Percentiles rank a stretch among this genome's conserved stretches.
These are phyloP conservation scores for Sturnus vulgaris DNA, from an alignment of 2,113 vertebrate species.

Conservation along the genomic window DNA sequence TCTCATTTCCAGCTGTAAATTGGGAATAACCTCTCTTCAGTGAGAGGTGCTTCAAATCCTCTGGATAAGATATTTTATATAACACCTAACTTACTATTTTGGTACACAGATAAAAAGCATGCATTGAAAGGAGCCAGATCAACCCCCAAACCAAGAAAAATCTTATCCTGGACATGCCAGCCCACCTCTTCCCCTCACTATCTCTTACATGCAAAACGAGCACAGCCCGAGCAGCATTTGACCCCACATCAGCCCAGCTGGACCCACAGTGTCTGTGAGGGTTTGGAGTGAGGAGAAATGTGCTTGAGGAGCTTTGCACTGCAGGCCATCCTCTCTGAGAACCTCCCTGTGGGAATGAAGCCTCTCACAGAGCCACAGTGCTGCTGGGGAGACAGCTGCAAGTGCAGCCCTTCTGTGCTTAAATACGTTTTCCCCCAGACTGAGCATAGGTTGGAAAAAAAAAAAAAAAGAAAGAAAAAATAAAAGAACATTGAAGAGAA, in stretches of 20 bases:
- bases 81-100: not conserved
- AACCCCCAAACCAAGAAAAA: not conserved
- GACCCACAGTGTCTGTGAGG: rapidly evolving
- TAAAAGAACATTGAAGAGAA: not conserved
- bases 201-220: rapidly evolving
- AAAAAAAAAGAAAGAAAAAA: not conserved
- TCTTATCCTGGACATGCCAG: not conserved
- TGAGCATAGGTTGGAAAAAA: not conserved
- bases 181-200: not conserved
- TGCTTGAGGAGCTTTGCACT: not conserved
- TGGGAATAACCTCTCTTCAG: not conserved
- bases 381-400: not conserved
- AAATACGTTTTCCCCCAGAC: conserved; percentile 18
- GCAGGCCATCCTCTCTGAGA: not conserved
- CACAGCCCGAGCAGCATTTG: rapidly evolving
- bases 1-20: not conserved
- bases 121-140: not conserved
- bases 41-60: not conserved
- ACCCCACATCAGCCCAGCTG: not conserved
- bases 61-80: not conserved
- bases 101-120: not conserved
- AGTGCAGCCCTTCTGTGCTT: not conserved
- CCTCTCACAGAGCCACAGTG: not conserved
- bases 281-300: rapidly evolving
- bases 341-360: not conserved